phyloP scores from a whole-genome alignment of 2,113 vertebrate genomes.

The Leiothrix lutea region DNA sequence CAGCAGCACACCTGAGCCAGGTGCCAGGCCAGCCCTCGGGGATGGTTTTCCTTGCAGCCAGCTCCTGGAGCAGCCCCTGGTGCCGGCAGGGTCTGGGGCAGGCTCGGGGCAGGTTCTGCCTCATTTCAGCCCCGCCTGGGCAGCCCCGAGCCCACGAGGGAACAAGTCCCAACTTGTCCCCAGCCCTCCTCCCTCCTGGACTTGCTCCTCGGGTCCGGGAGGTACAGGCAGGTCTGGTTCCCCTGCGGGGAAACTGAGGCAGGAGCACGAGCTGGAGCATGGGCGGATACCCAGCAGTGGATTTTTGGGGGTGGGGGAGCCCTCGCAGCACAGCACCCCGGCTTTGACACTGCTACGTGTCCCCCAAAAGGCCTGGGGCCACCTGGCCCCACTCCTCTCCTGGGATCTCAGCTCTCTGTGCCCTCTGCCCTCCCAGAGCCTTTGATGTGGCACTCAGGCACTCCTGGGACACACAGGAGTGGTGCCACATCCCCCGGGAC shows the following conservation, averaged over 20 bases:
- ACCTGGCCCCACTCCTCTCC: not conserved
- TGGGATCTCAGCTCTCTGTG: not conserved
- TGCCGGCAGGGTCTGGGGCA: not conserved
- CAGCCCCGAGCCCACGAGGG: not conserved
- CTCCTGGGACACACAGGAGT: fast-evolving
- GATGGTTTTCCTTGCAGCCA: constrained; percentile 26
- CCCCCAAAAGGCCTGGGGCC: not conserved
- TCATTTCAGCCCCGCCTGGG: not conserved
- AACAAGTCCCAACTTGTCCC: not conserved
- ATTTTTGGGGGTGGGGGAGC: not conserved
- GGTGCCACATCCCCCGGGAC: fast-evolving
- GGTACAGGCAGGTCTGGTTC: not conserved
- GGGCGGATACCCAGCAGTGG: fast-evolving
- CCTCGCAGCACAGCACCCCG: not conserved
- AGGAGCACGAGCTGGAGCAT: fast-evolving
- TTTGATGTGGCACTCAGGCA: fast-evolving
- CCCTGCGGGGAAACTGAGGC: not conserved
- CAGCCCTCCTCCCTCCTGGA: not conserved
- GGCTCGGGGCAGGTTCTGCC: not conserved
- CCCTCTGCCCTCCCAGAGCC: not conserved
- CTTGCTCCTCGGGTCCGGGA: not conserved
- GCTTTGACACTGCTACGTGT: fast-evolving
- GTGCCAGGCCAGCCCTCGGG: constrained; percentile 68
- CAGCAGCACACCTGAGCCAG: constrained; percentile 53
- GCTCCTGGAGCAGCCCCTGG: not conserved